Percentiles rank a stretch among this genome's conserved stretches.
These are phyloP conservation scores for Catajapyx aquilonaris DNA, from an alignment of 1,140 invertebrate species.

Conservation along the genomic window DNA sequence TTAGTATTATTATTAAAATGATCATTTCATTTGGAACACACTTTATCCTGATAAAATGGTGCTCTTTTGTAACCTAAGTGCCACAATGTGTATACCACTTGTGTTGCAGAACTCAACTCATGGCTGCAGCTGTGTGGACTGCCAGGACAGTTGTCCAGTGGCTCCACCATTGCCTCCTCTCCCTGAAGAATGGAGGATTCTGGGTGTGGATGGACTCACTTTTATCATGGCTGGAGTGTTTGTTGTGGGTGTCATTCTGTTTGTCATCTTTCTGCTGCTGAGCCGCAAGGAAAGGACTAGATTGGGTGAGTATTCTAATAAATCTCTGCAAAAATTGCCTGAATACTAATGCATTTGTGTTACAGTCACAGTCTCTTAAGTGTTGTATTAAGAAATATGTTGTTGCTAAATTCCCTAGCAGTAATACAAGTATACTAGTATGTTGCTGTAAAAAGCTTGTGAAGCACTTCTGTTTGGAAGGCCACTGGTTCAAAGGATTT, in stretches of 20 bases:
- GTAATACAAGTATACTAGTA: too few species aligned
- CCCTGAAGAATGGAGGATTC: conserved; percentile 41
- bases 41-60: too few species aligned
- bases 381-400: conserved; percentile 24
- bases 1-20: too few species aligned
- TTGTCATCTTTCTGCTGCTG: conserved; percentile 19
- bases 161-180: conserved; percentile 39
- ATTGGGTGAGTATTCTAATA: not conserved
- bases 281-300: not conserved
- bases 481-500: too few species aligned
- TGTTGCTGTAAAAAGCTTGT: too few species aligned
- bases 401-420: too few species aligned
- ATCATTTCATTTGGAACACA: too few species aligned
- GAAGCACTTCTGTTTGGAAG: too few species aligned
- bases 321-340: not conserved
- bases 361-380: conserved; percentile 21
- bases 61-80: too few species aligned
- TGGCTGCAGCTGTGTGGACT: conserved; percentile 78
- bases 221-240: conserved; percentile 60
- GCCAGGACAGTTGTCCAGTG: conserved; percentile 50
- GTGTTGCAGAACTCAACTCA: conserved; percentile 28
- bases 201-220: conserved; percentile 46
- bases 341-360: not conserved
- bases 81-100: too few species aligned
- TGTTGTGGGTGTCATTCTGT: conserved; percentile 36